A percentile compares a stretch with the other conserved stretches of the same genome.
Conservation (phyloP, 2,888 invertebrate species). For the Dasypogon diadema region DNA sequence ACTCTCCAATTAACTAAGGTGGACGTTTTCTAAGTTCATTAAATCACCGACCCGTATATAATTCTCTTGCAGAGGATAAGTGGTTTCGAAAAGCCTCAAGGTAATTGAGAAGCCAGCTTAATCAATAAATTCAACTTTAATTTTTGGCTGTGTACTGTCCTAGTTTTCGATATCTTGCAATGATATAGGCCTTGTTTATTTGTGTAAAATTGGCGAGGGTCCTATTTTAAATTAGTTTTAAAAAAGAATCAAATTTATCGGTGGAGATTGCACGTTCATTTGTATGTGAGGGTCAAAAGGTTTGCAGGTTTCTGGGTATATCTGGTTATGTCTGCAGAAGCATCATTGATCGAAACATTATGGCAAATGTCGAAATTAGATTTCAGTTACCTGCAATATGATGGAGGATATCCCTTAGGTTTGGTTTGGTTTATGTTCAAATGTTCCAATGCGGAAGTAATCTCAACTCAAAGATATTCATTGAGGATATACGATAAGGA, state of each 20-base stretch:
- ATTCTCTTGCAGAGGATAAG: slow-evolving; percentile 47
- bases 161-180: slow-evolving; percentile 21
- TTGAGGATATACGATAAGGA: no score
- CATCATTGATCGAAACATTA: slow-evolving; percentile 43
- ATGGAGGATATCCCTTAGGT: slow-evolving; percentile 24
- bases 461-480: background rate
- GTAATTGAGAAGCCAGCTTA: slow-evolving; percentile 46
- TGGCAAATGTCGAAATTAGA: slow-evolving; percentile 43
- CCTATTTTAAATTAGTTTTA: slow-evolving; percentile 52
- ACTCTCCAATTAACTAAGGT: slow-evolving; percentile 39
- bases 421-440: background rate
- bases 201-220: slow-evolving; percentile 26
- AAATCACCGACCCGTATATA: slow-evolving; percentile 50
- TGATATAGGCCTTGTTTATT: slow-evolving; percentile 17
- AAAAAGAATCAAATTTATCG: slow-evolving; percentile 49
- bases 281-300: background rate
- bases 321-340: slow-evolving; percentile 24
- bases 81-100: slow-evolving; percentile 50
- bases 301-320: background rate
- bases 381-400: slow-evolving; percentile 47
- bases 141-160: slow-evolving; percentile 28
- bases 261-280: background rate
- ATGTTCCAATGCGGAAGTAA: slow-evolving; percentile 10
- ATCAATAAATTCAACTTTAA: slow-evolving; percentile 45
- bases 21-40: slow-evolving; percentile 45